Percentiles rank a stretch among this genome's conserved stretches.
Evolutionary conservation across 2,888 invertebrate species (phyloP).

Genomic region (Sminthurinus aureus): DNA sequence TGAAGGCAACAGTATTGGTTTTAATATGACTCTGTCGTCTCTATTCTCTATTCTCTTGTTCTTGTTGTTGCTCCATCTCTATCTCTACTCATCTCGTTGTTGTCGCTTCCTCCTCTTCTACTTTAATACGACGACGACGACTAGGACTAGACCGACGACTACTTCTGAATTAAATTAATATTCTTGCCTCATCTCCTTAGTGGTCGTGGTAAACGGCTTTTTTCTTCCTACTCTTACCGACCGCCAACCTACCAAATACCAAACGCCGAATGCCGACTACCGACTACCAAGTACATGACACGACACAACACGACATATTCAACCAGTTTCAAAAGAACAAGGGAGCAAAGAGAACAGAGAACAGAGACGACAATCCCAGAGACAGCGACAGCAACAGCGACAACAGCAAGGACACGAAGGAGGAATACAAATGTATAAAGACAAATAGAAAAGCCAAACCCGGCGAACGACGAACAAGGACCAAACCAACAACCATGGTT

Average conservation of each 20-base stretch:
- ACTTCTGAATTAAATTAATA: conserved; percentile 11
- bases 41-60: neutral
- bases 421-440: neutral
- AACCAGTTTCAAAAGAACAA: no score
- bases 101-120: neutral
- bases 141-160: no score
- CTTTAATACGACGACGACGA: no score
- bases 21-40: neutral
- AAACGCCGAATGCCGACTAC: neutral
- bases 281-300: neutral
- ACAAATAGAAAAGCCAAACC: neutral
- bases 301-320: neutral
- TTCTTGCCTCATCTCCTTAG: conserved; percentile 13
- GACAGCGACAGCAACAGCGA: neutral
- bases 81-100: neutral
- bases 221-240: neutral
- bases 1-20: neutral
- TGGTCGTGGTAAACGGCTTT: conserved; percentile 7
- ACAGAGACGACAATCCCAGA: neutral
- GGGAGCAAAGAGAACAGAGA: neutral
- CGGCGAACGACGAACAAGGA: no score
- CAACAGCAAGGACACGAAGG: neutral
- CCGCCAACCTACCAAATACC: neutral
- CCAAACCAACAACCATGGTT: no score
- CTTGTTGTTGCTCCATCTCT: neutral